These are phyloP conservation scores for Xenus cinereus DNA, from an alignment of 2,113 vertebrate species.

Conservation along the genomic window DNA sequence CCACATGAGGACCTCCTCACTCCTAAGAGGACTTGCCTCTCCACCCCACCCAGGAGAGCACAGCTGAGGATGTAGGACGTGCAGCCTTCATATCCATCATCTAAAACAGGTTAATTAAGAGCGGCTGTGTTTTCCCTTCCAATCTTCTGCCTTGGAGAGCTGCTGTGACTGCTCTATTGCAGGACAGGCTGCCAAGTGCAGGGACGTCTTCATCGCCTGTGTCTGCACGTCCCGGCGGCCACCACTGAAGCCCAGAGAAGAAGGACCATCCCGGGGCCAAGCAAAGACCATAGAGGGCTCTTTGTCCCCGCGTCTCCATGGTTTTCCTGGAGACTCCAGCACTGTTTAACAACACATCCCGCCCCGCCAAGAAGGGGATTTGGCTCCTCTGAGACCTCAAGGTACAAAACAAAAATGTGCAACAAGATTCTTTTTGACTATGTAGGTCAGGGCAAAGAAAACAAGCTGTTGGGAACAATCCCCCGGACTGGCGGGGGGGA, in stretches of 20 bases:
- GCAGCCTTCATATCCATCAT: neutral
- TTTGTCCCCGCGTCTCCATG: slow-evolving; percentile 58
- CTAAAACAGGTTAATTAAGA: neutral
- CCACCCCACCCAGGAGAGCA: accelerated
- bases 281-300: slow-evolving; percentile 23
- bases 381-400: slow-evolving; percentile 57
- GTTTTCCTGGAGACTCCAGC: slow-evolving; percentile 22
- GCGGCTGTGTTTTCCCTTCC: neutral
- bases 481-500: slow-evolving; percentile 20
- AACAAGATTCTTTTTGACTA: slow-evolving; percentile 69
- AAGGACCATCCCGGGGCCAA: neutral
- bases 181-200: slow-evolving; percentile 12
- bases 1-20: accelerated
- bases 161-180: neutral
- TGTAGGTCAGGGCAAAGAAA: slow-evolving; percentile 69
- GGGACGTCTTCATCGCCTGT: slow-evolving; percentile 26
- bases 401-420: slow-evolving; percentile 66
- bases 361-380: slow-evolving; percentile 56
- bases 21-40: accelerated
- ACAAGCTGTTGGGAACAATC: slow-evolving; percentile 55
- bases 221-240: neutral
- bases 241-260: neutral
- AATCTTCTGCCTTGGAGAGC: neutral
- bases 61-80: accelerated
- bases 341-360: slow-evolving; percentile 64